Base-by-base conservation (phyloP, 2,797 vertebrate genomes). In the Etheostoma nigrum region DNA sequence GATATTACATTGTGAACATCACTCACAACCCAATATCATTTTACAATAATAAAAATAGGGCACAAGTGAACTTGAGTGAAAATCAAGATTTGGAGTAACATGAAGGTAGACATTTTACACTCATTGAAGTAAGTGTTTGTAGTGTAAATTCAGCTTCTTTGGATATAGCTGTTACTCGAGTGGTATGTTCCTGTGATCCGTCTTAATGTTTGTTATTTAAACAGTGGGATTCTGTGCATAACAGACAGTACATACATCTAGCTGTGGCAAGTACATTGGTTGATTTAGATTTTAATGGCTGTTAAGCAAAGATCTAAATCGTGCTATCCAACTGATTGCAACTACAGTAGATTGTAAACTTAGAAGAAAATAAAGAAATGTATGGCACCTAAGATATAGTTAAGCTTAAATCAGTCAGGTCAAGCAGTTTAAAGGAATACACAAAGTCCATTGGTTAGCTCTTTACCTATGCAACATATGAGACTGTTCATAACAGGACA, bases 41-140 rank as follows among this genome's bases (percentile, higher is more conserved):
- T 61, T 61, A 65, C 5, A 59, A 52, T 44, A 33, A 61, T 51
- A 54, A 54, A 64, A 64, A 40, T 25, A 60, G 77, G 75, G 67
- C 62, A 83, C 69, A 89, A 88, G 89, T 83, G 74, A 82, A 84
- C 65, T 76, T 73, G 0, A 72, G 25, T 57, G 40, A 67, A 69
- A 70, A 75, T 36, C 21, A 70, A 15, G 16, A 51, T 75, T 64
- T 61, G 27, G 3, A 73, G 54, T 57, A 63, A 77, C 33, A 49
- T 77, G 59, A 76, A 60, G 6, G 8, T 78, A 49, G 52, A 55
- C 23, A 27, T 61, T 70, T 60, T 44, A 19, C 25, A 68, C 27
- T 47, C 12, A 55, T 60, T 72, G 12, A 72, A 78, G 21, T 40
- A 58, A 21, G 52, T 48, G 25, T 36, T 66, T 33, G 12, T 14